A percentile compares a stretch with the other conserved stretches of the same genome.
These are phyloP conservation scores for Acronicta aceris DNA, from an alignment of 2,888 invertebrate genomes.

Conservation along the genomic window DNA sequence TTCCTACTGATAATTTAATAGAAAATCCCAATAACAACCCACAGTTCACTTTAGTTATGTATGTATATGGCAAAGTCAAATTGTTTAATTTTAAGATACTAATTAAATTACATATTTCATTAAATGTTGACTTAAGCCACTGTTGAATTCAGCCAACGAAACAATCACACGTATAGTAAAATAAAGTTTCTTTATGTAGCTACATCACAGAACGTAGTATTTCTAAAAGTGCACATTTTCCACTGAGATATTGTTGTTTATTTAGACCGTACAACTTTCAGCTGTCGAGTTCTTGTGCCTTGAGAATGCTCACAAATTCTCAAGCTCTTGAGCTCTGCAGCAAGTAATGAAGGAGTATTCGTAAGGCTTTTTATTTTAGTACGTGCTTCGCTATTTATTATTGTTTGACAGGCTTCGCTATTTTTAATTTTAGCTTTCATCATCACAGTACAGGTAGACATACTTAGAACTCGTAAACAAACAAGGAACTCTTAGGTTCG, in stretches of 20 bases:
- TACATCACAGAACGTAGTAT: no score
- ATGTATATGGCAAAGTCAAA: no score
- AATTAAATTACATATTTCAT: no score
- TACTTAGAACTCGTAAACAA: neutral
- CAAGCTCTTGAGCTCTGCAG: slow-evolving; percentile 19
- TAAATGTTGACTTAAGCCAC: no score
- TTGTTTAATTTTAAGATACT: no score
- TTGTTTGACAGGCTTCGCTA: slow-evolving; percentile 17
- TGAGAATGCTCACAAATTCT: slow-evolving; percentile 30
- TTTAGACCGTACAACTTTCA: slow-evolving; percentile 31
- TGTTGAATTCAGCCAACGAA: no score
- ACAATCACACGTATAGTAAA: no score
- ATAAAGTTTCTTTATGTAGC: no score
- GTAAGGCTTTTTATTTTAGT: slow-evolving; percentile 46
- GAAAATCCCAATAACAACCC: no score
- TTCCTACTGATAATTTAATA: no score
- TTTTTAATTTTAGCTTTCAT: neutral
- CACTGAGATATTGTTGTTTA: slow-evolving; percentile 36
- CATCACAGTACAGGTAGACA: neutral
- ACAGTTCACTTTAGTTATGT: no score
- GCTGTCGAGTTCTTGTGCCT: slow-evolving; percentile 33
- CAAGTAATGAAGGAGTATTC: slow-evolving; percentile 52
- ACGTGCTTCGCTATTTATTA: slow-evolving; percentile 31
- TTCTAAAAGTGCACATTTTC: slow-evolving; percentile 21
- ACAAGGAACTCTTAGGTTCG: no score